These are phyloP conservation scores for Phylloscopus trochiloides DNA, from an alignment of 2,113 vertebrate genomes.

Conservation along the genomic window DNA sequence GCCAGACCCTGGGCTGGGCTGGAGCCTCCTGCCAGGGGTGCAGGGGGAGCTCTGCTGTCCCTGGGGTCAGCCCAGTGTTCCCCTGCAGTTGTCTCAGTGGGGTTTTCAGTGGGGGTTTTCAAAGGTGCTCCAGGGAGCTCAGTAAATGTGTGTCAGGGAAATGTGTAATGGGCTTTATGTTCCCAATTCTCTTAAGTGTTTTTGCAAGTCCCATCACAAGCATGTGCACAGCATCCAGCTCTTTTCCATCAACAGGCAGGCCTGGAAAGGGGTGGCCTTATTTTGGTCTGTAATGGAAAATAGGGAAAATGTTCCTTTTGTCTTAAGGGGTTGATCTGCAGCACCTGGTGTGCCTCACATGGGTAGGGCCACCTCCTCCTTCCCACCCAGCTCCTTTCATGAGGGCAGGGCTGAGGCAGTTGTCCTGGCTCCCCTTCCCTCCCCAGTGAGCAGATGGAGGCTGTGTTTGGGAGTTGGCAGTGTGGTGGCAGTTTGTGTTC, in stretches of 20 bases:
- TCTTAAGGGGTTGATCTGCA: neutral
- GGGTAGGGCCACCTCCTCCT: neutral
- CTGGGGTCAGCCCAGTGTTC: fast-evolving
- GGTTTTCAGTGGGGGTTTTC: neutral
- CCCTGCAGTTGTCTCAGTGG: too few species aligned
- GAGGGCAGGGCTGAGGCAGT: neutral
- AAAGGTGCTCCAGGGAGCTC: neutral
- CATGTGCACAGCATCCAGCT: neutral
- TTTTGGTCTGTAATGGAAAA: neutral
- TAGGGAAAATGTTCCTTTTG: neutral
- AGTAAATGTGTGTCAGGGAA: fast-evolving
- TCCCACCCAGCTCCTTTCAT: neutral
- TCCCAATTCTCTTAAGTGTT: neutral
- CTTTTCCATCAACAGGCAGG: neutral
- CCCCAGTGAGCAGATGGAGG: neutral
- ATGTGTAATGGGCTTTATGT: neutral
- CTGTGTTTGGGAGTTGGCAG: neutral
- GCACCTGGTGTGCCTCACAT: fast-evolving
- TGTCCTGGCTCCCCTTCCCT: neutral
- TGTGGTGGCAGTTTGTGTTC: neutral
- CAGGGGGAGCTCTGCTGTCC: neutral
- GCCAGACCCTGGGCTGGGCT: neutral
- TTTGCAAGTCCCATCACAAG: neutral
- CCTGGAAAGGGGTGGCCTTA: neutral
- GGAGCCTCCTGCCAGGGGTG: neutral